A percentile compares a stretch with the other conserved stretches of the same genome.
Conservation (phyloP, 1,140 invertebrate species). For the Proales similis region DNA sequence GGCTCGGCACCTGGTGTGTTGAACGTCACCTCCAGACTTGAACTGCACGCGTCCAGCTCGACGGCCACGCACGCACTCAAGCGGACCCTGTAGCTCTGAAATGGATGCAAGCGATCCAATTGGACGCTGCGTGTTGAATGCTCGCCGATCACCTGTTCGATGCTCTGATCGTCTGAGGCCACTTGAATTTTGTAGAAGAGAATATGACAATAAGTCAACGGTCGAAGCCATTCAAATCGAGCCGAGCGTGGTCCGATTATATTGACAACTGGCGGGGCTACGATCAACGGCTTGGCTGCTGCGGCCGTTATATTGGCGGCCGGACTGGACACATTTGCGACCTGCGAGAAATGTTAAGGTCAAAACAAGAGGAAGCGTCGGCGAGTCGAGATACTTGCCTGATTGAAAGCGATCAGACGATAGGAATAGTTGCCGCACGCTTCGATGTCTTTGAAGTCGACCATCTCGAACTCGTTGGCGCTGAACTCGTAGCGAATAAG, state of each 20-base stretch:
- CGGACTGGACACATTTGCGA: too few species aligned
- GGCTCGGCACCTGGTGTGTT: slow-evolving; percentile 6
- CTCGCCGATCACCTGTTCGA: not conserved
- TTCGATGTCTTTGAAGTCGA: slow-evolving; percentile 15
- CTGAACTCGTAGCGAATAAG: slow-evolving; percentile 15
- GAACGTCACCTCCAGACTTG: slow-evolving; percentile 10
- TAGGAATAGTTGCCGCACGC: slow-evolving; percentile 25
- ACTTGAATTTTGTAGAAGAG: not conserved
- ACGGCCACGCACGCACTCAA: not conserved
- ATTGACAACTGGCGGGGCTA: not conserved
- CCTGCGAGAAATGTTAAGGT: too few species aligned
- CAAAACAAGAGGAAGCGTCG: too few species aligned
- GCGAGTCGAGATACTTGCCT: not conserved
- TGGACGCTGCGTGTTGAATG: not conserved
- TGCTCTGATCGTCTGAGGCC: not conserved
- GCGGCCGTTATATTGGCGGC: slow-evolving; percentile 18
- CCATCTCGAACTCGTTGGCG: not conserved
- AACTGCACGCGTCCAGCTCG: not conserved
- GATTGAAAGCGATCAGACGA: slow-evolving; percentile 6
- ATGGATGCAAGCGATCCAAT: not conserved
- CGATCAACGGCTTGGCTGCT: slow-evolving; percentile 11
- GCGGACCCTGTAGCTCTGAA: not conserved
- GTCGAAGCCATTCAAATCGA: slow-evolving; percentile 18
- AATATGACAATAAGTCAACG: slow-evolving; percentile 11
- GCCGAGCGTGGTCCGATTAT: slow-evolving; percentile 2